Percentiles rank a stretch among this genome's conserved stretches.
These are phyloP conservation scores for Toxostoma redivivum DNA, from an alignment of 2,113 vertebrate species.

Conservation along the genomic window DNA sequence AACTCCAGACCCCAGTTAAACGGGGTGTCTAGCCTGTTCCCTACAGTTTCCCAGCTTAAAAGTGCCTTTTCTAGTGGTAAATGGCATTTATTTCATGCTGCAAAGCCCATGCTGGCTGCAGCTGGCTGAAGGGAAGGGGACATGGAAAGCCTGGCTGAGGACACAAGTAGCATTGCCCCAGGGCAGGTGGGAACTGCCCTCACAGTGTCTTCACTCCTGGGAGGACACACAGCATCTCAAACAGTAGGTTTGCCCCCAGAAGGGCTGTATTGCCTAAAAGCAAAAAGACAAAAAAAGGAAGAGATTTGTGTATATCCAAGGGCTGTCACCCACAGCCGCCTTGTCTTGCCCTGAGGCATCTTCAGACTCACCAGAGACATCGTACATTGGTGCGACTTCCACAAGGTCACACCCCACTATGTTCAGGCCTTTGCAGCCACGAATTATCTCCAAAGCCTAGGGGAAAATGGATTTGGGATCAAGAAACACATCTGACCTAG, in stretches of 20 bases:
- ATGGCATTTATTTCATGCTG: not conserved
- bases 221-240: slow-evolving; percentile 94
- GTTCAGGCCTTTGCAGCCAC: slow-evolving; percentile 87
- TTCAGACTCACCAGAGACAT: slow-evolving; percentile 80
- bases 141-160: not conserved
- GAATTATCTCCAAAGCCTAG: slow-evolving; percentile 91
- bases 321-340: fast-evolving
- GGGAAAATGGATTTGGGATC: not conserved
- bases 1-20: not conserved
- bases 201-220: slow-evolving; percentile 77
- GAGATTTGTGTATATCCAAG: fast-evolving
- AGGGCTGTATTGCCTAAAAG: slow-evolving; percentile 89
- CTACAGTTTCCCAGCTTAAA: not conserved
- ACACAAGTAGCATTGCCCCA: fast-evolving
- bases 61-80: not conserved
- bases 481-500: not conserved
- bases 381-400: slow-evolving; percentile 88
- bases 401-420: slow-evolving; percentile 93
- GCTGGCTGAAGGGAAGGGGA: not conserved
- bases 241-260: slow-evolving; percentile 89
- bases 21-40: not conserved
- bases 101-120: not conserved
- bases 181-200: not conserved
- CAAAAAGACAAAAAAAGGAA: not conserved
- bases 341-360: not conserved